Base-by-base conservation (phyloP, 2,888 invertebrate genomes). In the Drosophila colorata region DNA sequence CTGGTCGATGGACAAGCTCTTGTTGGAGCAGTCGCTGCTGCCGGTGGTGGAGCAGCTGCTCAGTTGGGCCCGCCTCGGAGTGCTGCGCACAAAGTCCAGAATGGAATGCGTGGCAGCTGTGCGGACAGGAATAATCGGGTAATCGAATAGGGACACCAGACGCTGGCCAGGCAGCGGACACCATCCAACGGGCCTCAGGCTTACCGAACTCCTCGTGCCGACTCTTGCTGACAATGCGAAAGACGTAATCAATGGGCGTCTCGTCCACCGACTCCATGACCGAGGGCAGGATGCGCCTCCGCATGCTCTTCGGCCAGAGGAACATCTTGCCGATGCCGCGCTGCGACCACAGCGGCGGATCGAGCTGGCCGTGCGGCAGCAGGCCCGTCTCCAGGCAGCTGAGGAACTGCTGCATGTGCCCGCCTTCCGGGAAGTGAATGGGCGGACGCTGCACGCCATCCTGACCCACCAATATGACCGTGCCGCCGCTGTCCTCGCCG, bases 371-470 rank as follows among this genome's bases (percentile, higher is more conserved):
- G 87, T 96, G 96, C 0, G 98, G 98, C 55, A 97, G 92, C 2
- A 98, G 93, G 0, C 92, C 92, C 11, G 96, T 98, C 93, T 98
- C 98, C 72, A 99, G 93, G 90, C 98, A 98, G 73, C 97, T 96
- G 33, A 99, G 93, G 90, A 98, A 98, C 5, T 97, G 96, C 58
- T 98, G 93, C 90, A 98, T 94, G 91, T 98, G 98, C 1, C 98
- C 98, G 41, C 95, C 95, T 93, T 92, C 96, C 0, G 98, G 98
- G 88, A 99, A 98, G 89, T 97, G 97, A 89, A 99, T 97, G 0
- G 98, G 98, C 0, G 98, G 97, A 53, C 97, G 94, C 92, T 99
- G 98, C 0, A 98, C 97, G 0, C 98, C 98, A 91, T 98, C 98
- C 90, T 98, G 98, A 0, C 97, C 98, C 0, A 98, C 98, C 41